Conservation (phyloP, 2,888 invertebrate genomes). For the Eristalis intricaria region DNA sequence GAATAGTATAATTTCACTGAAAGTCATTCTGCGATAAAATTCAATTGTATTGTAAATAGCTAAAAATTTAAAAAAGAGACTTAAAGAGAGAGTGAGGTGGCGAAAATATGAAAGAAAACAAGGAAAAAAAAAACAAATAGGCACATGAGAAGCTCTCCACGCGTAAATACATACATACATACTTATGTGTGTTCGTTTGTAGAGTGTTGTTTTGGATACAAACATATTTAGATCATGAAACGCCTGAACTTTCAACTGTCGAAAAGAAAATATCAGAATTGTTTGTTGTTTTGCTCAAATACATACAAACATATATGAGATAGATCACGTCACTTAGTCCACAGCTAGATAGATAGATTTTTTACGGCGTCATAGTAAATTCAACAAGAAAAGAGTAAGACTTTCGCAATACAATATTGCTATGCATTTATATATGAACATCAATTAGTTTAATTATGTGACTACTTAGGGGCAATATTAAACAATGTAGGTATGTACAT, state of each 20-base stretch:
- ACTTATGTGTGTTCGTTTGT: not conserved
- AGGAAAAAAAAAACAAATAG: not conserved
- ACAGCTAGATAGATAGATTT: not conserved
- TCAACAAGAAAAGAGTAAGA: not conserved
- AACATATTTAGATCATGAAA: not conserved
- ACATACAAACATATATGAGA: not conserved
- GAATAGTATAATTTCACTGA: conserved; percentile 51
- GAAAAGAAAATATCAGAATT: not conserved
- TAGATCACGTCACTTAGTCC: not conserved
- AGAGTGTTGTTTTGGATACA: not conserved
- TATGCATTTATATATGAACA: not conserved
- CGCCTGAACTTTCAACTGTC: not conserved
- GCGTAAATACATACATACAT: no score
- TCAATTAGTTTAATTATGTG: no score
- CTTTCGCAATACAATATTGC: not conserved
- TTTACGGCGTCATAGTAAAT: not conserved
- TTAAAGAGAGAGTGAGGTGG: not conserved
- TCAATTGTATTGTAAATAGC: conserved; percentile 18
- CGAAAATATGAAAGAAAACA: not conserved
- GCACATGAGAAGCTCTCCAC: not conserved
- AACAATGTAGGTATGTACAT: no score
- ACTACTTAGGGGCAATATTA: no score
- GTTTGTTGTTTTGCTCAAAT: not conserved
- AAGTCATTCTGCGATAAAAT: conserved; percentile 23
- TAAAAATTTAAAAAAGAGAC: not conserved